A percentile compares a stretch with the other conserved stretches of the same genome.
Conservation (phyloP, 1,140 invertebrate species). For the Pogonomyrmex barbatus region DNA sequence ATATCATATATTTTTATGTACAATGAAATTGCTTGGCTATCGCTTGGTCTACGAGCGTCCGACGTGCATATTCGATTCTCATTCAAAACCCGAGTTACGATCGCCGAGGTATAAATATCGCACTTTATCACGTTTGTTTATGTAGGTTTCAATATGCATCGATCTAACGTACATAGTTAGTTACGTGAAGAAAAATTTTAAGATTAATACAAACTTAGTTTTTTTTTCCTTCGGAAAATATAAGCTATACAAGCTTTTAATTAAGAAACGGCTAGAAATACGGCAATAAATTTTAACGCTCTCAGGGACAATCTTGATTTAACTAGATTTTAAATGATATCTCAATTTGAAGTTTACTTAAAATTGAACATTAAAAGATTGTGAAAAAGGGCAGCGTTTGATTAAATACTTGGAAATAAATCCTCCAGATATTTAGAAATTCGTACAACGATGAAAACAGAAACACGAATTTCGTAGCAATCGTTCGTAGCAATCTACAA, state of each 20-base stretch:
- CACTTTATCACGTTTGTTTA: background rate
- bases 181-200: background rate
- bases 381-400: background rate
- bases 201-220: background rate
- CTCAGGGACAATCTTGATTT: background rate
- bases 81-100: slow-evolving; percentile 19
- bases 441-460: background rate
- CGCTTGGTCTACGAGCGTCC: slow-evolving; percentile 18
- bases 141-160: background rate
- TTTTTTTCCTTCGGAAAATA: background rate
- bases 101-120: background rate
- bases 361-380: background rate
- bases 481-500: background rate
- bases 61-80: background rate
- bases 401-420: slow-evolving; percentile 2
- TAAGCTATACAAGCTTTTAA: background rate
- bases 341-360: background rate
- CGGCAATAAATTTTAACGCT: background rate
- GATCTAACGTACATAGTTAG: background rate
- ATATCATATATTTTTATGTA: slow-evolving; percentile 26
- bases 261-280: background rate
- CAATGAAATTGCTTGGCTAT: slow-evolving; percentile 21
- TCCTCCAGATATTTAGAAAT: background rate
- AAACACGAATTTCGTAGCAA: background rate
- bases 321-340: background rate